Conservation (phyloP, 1,140 invertebrate genomes). For the Parapsyche elsis region DNA sequence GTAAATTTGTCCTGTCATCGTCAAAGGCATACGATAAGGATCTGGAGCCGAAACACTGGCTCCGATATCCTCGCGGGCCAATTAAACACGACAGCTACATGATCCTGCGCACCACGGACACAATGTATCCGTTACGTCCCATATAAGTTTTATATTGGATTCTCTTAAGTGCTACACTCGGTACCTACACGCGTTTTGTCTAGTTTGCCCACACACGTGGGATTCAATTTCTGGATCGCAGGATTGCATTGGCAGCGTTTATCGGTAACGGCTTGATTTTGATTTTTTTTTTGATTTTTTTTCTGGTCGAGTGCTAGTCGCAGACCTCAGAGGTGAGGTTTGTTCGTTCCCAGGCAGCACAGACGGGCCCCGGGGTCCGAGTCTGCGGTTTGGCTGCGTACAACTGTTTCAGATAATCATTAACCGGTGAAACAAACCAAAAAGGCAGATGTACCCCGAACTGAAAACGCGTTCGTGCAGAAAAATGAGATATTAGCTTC, state of each 20-base stretch:
- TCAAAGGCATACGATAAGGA: conserved; percentile 8
- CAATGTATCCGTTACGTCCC: conserved; percentile 15
- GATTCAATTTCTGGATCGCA: background rate
- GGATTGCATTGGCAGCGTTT: background rate
- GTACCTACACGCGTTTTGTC: too few relatives aligned
- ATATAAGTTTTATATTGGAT: background rate
- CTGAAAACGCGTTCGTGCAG: conserved; percentile 47
- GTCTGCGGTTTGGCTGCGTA: conserved; percentile 42
- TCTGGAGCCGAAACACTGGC: background rate
- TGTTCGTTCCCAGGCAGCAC: conserved; percentile 38
- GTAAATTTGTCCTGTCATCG: conserved; percentile 42
- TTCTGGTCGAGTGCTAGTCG: background rate
- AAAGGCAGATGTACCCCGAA: conserved; percentile 45
- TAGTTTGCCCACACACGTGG: background rate
- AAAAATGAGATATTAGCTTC: conserved; percentile 50
- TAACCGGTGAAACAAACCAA: conserved; percentile 36
- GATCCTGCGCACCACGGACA: conserved; percentile 14
- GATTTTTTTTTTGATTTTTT: background rate
- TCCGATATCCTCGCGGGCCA: conserved; percentile 7
- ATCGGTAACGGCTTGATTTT: background rate
- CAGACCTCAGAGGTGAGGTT: conserved; percentile 11
- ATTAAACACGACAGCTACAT: conserved; percentile 40
- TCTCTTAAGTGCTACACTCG: too few relatives aligned
- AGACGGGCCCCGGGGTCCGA: conserved; percentile 34
- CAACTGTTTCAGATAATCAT: conserved; percentile 45